Conservation (phyloP, 2,113 vertebrate genomes). For the Calypte anna region DNA sequence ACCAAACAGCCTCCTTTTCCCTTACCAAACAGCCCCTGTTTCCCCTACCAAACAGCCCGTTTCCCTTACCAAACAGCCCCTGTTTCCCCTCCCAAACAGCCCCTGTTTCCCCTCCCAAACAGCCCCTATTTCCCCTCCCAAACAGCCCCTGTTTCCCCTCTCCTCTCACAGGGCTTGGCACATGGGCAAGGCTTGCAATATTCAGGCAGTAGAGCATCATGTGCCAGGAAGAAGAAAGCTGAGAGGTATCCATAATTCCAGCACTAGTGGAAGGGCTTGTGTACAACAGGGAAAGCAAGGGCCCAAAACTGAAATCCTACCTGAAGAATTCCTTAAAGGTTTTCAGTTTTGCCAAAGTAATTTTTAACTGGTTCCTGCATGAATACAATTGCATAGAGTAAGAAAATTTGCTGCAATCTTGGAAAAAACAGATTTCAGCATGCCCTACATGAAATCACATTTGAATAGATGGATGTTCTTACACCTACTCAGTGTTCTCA, state of each 20-base stretch:
- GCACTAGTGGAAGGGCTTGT: not conserved
- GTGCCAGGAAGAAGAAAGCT: not conserved
- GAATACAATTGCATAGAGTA: not conserved
- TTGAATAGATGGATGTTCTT: not conserved
- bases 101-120: too few relatives aligned
- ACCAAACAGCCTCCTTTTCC: too few relatives aligned
- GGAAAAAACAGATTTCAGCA: not conserved
- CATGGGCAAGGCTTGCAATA: not conserved
- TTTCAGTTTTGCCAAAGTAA: not conserved
- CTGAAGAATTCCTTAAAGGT: not conserved
- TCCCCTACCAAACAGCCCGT: too few relatives aligned
- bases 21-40: too few relatives aligned
- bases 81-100: too few relatives aligned
- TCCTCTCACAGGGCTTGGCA: not conserved
- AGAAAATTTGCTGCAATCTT: not conserved
- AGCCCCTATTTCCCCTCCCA: too few relatives aligned
- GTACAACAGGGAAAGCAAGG: not conserved
- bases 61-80: too few relatives aligned
- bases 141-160: rapidly evolving
- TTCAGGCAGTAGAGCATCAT: rapidly evolving
- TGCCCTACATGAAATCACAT: not conserved
- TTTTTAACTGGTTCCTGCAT: not conserved
- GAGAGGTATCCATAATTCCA: rapidly evolving
- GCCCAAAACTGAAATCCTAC: not conserved
- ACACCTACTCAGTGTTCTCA: not conserved